Conservation (phyloP, 1,140 invertebrate genomes). For the Solenopsis fugax region DNA sequence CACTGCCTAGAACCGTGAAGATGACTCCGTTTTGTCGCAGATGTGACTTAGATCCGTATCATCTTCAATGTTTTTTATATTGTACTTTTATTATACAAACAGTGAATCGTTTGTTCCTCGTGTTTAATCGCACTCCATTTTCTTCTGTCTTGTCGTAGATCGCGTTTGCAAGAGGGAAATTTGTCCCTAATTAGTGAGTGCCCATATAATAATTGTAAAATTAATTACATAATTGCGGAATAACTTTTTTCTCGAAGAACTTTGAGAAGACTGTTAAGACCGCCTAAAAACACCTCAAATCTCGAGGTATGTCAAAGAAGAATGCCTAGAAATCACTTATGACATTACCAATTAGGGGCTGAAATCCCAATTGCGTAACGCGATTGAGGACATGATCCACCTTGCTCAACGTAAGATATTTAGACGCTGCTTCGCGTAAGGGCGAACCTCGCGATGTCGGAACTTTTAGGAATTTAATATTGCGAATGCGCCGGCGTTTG, state of each 20-base stretch:
- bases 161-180: constrained; percentile 22
- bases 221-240: neutral
- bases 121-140: constrained; percentile 24
- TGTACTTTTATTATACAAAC: neutral
- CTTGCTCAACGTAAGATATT: constrained; percentile 66
- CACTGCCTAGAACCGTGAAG: neutral
- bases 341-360: constrained; percentile 5
- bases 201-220: neutral
- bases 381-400: constrained; percentile 65
- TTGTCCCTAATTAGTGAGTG: neutral
- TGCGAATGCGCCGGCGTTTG: constrained; percentile 75
- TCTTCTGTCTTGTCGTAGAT: constrained; percentile 23
- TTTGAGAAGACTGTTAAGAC: neutral
- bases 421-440: constrained; percentile 25
- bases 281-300: neutral
- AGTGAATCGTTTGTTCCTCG: constrained; percentile 8
- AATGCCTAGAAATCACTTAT: neutral
- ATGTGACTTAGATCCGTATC: neutral
- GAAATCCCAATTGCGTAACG: constrained; percentile 33
- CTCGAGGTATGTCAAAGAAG: constrained; percentile 14
- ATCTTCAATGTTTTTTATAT: neutral
- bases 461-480: constrained; percentile 74
- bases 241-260: neutral
- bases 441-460: constrained; percentile 17
- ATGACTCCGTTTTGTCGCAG: neutral